phyloP scores from a whole-genome alignment of 2,113 vertebrate species.

The Oplegnathus fasciatus region DNA sequence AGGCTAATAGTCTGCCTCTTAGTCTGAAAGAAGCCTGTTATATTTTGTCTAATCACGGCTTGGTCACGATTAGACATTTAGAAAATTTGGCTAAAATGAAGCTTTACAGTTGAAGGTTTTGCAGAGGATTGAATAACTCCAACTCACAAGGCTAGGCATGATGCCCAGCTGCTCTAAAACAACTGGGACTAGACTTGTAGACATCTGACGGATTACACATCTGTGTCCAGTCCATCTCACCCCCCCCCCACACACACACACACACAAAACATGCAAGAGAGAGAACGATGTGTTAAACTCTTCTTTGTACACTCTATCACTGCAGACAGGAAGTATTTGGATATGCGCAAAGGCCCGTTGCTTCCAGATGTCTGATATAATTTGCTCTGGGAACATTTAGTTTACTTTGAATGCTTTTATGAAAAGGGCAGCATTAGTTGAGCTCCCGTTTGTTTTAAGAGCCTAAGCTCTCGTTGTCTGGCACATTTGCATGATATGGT shows the following conservation, averaged over 20 bases:
- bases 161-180: constrained; percentile 1
- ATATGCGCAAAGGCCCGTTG: constrained; percentile 1
- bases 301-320: neutral
- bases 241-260: too few species aligned
- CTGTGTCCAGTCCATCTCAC: neutral
- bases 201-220: constrained; percentile 2
- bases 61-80: neutral
- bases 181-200: neutral
- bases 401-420: constrained; percentile 33
- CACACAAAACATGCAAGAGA: neutral
- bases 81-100: neutral
- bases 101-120: neutral
- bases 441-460: constrained; percentile 21
- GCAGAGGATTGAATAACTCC: neutral
- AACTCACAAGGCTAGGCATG: neutral
- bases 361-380: constrained; percentile 69
- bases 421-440: constrained; percentile 11
- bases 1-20: neutral
- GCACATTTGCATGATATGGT: constrained; percentile 6
- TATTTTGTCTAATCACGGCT: neutral
- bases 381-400: constrained; percentile 47
- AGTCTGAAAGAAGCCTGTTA: neutral
- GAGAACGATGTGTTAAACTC: neutral
- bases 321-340: constrained; percentile 49
- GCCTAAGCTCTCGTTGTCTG: neutral